Evolutionary conservation across 2,888 invertebrate species (phyloP).

Genomic region (Brachypalpus laphriformis): DNA sequence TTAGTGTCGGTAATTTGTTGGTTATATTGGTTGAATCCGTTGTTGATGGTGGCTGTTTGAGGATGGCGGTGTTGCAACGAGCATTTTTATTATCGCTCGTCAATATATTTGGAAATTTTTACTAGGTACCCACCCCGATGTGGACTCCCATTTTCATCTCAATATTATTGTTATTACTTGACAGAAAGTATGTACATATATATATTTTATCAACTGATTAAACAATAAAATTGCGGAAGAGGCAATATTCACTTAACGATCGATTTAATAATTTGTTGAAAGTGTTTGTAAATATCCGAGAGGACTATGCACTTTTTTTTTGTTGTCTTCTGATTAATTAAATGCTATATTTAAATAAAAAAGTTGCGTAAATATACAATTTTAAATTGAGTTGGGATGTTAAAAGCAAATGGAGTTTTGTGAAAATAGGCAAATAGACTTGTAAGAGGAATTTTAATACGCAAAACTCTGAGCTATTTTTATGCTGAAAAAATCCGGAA

Average conservation of each 20-base stretch:
- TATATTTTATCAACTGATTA: slow-evolving; percentile 3
- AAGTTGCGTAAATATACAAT: too few relatives aligned
- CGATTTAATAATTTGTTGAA: slow-evolving; percentile 6
- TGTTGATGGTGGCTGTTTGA: not conserved
- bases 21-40: not conserved
- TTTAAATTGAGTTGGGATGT: too few relatives aligned
- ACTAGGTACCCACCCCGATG: too few relatives aligned
- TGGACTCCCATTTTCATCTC: not conserved
- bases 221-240: slow-evolving; percentile 16
- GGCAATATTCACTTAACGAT: slow-evolving; percentile 14
- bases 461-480: too few relatives aligned
- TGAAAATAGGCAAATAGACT: too few relatives aligned
- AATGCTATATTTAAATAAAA: too few relatives aligned
- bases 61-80: not conserved
- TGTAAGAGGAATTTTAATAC: too few relatives aligned
- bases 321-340: too few relatives aligned
- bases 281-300: not conserved
- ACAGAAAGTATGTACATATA: not conserved
- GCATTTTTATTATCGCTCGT: not conserved
- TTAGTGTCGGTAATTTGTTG: slow-evolving; percentile 33
- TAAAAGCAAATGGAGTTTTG: too few relatives aligned
- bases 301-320: not conserved
- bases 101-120: not conserved
- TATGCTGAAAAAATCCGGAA: too few relatives aligned
- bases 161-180: slow-evolving; percentile 8